Evolutionary conservation across 1,140 invertebrate genomes (phyloP), one percentile per base, ranked within the genome.

Genomic region (Prorops nasuta): DNA sequence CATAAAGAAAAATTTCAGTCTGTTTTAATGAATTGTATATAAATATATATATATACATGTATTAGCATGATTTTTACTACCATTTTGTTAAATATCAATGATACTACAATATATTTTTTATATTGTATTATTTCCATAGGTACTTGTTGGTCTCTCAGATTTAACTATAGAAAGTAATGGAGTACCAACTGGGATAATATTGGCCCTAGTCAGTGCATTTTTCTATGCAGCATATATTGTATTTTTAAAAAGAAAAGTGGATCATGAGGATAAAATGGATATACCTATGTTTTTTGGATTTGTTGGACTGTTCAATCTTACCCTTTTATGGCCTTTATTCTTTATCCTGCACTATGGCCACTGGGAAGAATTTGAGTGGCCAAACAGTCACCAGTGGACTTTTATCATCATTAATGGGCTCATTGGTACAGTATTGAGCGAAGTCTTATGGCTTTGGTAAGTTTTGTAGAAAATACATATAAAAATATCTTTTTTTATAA

Each of bases 271-370:
- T 60, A 89, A 89, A 74, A 84, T 94, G 67, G 90, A 94, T 73
- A 89, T 94, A 70, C 88, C 90, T 22, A 85, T 94, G 81, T 94
- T 94, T 76, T 94, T 94, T 78, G 92, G 91, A 31, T 94, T 94
- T 78, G 89, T 95, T 49, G 92, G 92, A 17, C 73, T 94, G 2
- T 92, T 92, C 68, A 92, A 88, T 76, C 70, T 90, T 4, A 68
- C 91, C 37, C 72, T 93, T 15, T 64, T 94, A 40, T 95, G 92
- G 91, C 92, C 92, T 21, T 80, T 91, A 38, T 91, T 95, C 67
- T 86, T 94, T 61, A 81, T 94, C 44, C 77, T 94, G 7, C 87
- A 94, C 76, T 90, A 87, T 63, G 83, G 81, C 8, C 82, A 84
- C 63, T 80, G 85, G 59, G 92, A 95, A 78, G 74, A 77, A 31